Conservation (phyloP, 2,113 vertebrate genomes). For the Macrotus californicus region DNA sequence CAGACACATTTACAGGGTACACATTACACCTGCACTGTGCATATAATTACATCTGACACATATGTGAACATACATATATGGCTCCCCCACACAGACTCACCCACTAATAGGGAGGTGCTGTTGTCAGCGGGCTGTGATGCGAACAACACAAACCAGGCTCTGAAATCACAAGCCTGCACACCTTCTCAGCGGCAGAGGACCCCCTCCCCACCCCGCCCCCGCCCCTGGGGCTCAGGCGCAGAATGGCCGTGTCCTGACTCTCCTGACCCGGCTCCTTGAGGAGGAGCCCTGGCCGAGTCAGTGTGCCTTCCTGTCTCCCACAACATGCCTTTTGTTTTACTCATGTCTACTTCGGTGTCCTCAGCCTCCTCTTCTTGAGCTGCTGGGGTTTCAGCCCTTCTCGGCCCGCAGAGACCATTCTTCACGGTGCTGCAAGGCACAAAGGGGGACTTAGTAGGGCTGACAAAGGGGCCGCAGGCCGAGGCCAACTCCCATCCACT, state of each 20-base stretch:
- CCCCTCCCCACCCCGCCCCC: background rate
- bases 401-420: background rate
- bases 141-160: background rate
- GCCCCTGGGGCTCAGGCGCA: background rate
- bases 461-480: background rate
- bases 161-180: background rate
- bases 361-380: background rate
- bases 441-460: background rate
- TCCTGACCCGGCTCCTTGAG: rapidly evolving
- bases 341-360: background rate
- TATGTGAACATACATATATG: too few species aligned
- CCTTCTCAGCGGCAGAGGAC: background rate
- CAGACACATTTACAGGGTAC: background rate
- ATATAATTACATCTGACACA: background rate
- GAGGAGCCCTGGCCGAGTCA: background rate
- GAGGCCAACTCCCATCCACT: background rate
- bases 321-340: background rate
- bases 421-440: conserved; percentile 4
- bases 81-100: background rate
- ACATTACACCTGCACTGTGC: too few species aligned
- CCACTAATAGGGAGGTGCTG: background rate
- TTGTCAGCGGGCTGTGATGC: rapidly evolving
- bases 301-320: rapidly evolving
- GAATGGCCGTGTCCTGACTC: too few species aligned
- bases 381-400: background rate